A percentile compares a stretch with the other conserved stretches of the same genome.
Conservation (phyloP, 2,113 vertebrate genomes). For the Zootoca vivipara region DNA sequence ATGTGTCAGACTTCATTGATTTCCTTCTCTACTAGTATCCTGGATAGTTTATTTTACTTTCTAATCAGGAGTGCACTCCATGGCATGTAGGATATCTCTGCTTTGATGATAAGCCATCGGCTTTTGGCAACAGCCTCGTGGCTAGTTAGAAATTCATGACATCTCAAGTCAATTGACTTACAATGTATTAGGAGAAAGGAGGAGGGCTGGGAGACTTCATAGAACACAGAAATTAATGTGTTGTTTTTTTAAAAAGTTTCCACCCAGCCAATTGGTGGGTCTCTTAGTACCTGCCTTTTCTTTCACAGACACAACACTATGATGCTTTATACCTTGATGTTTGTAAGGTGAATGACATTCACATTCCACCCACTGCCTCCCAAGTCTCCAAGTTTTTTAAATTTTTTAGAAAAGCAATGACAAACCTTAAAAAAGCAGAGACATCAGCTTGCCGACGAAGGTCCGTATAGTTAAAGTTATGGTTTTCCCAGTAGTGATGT, state of each 20-base stretch:
- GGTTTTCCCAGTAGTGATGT: no score
- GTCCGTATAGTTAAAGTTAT: no score
- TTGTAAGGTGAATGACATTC: neutral
- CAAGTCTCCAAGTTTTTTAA: neutral
- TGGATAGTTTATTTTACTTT: slow-evolving; percentile 25
- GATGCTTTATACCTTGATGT: neutral
- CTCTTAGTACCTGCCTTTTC: neutral
- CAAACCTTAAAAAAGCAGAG: no score
- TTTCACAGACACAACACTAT: neutral
- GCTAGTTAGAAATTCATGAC: slow-evolving; percentile 21
- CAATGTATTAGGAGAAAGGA: slow-evolving; percentile 15
- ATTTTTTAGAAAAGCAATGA: no score
- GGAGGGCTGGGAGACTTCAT: neutral
- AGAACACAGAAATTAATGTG: neutral
- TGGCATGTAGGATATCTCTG: neutral
- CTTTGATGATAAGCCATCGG: slow-evolving; percentile 15
- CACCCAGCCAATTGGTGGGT: neutral
- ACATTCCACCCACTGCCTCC: neutral
- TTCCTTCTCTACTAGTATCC: slow-evolving; percentile 17
- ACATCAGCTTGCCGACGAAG: no score
- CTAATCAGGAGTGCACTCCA: slow-evolving; percentile 2
- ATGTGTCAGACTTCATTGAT: slow-evolving; percentile 22
- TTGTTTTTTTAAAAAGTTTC: neutral
- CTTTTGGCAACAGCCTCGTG: slow-evolving; percentile 43
- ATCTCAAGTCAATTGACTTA: slow-evolving; percentile 12